A percentile compares a stretch with the other conserved stretches of the same genome.
These are phyloP conservation scores for Sphenopsis melanotis DNA, from an alignment of 2,797 vertebrate species.

Conservation along the genomic window DNA sequence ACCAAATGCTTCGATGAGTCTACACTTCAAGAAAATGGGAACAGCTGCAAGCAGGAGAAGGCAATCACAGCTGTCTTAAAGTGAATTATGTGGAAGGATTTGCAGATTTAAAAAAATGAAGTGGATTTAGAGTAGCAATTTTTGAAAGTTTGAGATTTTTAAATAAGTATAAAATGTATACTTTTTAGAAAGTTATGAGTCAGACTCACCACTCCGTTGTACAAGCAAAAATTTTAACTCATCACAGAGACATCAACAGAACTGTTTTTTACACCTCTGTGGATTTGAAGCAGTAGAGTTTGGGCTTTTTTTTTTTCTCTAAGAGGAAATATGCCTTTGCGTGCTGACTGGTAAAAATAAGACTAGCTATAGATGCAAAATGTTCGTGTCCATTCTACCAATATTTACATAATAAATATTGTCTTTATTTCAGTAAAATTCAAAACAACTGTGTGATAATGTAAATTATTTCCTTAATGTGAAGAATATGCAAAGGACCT, in stretches of 20 bases:
- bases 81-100: slow-evolving; percentile 13
- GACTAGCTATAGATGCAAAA: background rate
- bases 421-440: background rate
- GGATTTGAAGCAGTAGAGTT: background rate
- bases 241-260: background rate
- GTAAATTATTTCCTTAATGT: background rate
- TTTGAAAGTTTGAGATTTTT: background rate
- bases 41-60: slow-evolving; percentile 46
- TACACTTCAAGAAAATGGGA: slow-evolving; percentile 25
- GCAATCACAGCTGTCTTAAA: slow-evolving; percentile 24
- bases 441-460: background rate
- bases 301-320: background rate
- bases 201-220: background rate
- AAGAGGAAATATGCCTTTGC: background rate
- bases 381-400: background rate
- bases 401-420: background rate
- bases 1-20: slow-evolving; percentile 37
- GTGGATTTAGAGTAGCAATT: background rate
- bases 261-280: background rate
- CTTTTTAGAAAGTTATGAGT: background rate
- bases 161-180: background rate
- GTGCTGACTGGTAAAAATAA: background rate
- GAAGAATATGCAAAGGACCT: background rate
- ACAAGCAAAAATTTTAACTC: background rate
- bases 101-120: background rate